Conservation (phyloP, 2,888 invertebrate genomes). For the Heterodera filipjevi region DNA sequence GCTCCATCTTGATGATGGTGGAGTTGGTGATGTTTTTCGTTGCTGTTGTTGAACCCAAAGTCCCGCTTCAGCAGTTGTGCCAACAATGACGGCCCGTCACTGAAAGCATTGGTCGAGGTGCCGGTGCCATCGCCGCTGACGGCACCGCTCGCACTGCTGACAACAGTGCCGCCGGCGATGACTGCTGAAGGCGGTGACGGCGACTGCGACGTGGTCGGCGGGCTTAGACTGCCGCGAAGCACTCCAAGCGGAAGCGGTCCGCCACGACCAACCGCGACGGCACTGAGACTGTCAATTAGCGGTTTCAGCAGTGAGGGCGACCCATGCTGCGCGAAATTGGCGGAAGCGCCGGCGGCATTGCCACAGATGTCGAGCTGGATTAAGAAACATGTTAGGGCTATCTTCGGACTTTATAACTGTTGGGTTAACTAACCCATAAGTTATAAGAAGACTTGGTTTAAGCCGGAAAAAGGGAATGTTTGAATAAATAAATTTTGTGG, state of each 20-base stretch:
- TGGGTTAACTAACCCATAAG: too few relatives aligned
- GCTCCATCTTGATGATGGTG: neutral
- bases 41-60: neutral
- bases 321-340: neutral
- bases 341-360: neutral
- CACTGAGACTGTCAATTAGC: neutral
- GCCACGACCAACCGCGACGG: neutral
- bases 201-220: conserved; percentile 19
- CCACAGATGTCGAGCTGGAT: conserved; percentile 8
- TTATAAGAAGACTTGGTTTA: too few relatives aligned
- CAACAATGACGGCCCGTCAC: neutral
- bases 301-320: neutral
- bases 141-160: neutral
- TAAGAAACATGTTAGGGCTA: neutral
- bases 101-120: neutral
- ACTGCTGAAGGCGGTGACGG: conserved; percentile 9
- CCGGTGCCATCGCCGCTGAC: neutral
- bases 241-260: neutral
- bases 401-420: too few relatives aligned
- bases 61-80: conserved; percentile 12
- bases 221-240: conserved; percentile 6
- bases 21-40: too few relatives aligned
- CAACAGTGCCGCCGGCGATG: neutral
- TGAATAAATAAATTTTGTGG: too few relatives aligned
- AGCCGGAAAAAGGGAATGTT: too few relatives aligned